A percentile compares a stretch with the other conserved stretches of the same genome.
These are phyloP conservation scores for Pycnonotus jocosus DNA, from an alignment of 2,113 vertebrate genomes.

Conservation along the genomic window DNA sequence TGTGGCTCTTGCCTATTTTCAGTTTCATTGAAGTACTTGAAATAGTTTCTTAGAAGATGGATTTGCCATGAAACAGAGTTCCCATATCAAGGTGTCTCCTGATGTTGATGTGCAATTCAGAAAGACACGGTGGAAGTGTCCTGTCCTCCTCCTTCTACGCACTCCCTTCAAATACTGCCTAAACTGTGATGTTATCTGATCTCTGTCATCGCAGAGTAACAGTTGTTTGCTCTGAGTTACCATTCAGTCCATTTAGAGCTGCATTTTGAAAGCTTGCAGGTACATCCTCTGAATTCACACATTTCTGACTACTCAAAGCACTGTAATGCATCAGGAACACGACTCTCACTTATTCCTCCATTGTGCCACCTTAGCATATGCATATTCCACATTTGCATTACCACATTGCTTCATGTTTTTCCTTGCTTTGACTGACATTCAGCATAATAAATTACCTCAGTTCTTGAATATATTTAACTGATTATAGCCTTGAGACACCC, in stretches of 20 bases:
- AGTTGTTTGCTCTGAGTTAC: not conserved
- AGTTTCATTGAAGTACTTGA: not conserved
- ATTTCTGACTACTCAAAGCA: not conserved
- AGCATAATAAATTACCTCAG: conserved; percentile 33
- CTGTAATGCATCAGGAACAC: not conserved
- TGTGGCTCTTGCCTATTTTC: not conserved
- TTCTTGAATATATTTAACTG: conserved; percentile 60
- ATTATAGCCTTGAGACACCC: conserved; percentile 56
- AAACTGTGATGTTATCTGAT: not conserved
- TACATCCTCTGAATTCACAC: not conserved
- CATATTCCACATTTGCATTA: conserved; percentile 42
- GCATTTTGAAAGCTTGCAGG: not conserved
- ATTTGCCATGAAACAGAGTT: not conserved
- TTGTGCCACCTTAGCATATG: not conserved
- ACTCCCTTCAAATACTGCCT: not conserved
- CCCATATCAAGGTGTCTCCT: not conserved
- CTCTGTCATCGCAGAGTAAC: not conserved
- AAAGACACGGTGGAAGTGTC: not conserved
- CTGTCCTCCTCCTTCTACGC: not conserved
- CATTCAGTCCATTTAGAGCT: not conserved
- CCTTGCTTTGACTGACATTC: conserved; percentile 47
- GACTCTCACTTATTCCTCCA: not conserved
- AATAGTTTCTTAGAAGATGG: not conserved
- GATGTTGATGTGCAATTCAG: not conserved
- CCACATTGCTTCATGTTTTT: conserved; percentile 2